A percentile compares a stretch with the other conserved stretches of the same genome.
phyloP scores from a whole-genome alignment of 2,888 invertebrate genomes.

The Notocelia uddmanniana region DNA sequence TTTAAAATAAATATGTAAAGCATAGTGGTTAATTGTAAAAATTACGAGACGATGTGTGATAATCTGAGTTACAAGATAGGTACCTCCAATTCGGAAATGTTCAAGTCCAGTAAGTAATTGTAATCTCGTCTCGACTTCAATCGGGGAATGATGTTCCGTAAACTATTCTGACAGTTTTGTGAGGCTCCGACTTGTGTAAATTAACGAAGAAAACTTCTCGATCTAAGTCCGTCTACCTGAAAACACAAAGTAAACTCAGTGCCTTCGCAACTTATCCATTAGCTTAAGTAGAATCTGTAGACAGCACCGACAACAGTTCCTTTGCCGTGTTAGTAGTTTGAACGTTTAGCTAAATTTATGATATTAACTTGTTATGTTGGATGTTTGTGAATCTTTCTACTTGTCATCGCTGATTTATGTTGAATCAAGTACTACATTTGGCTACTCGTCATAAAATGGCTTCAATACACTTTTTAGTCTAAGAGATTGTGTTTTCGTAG shows the following conservation, averaged over 20 bases:
- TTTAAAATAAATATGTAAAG: neutral
- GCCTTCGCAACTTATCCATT: conserved; percentile 85
- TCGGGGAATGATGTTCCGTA: conserved; percentile 63
- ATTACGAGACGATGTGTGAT: too few species aligned
- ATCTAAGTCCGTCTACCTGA: conserved; percentile 84
- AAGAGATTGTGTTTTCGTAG: neutral
- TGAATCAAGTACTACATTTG: conserved; percentile 36
- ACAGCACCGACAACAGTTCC: conserved; percentile 77
- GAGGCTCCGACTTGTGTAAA: conserved; percentile 82
- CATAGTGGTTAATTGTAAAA: too few species aligned
- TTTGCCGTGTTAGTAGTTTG: conserved; percentile 69
- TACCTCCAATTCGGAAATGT: neutral
- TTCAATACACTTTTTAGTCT: neutral
- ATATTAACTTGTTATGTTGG: conserved; percentile 69
- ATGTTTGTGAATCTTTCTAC: conserved; percentile 54
- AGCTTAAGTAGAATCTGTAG: conserved; percentile 86
- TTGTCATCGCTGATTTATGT: conserved; percentile 47
- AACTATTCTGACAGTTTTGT: conserved; percentile 76
- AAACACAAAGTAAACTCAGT: conserved; percentile 84
- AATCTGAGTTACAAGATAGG: too few species aligned
- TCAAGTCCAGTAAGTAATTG: conserved; percentile 42
- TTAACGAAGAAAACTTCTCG: conserved; percentile 84
- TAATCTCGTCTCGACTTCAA: conserved; percentile 60
- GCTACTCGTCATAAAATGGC: neutral
- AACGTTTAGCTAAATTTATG: conserved; percentile 77